Conservation (phyloP, 2,113 vertebrate genomes). For the Coregonus clupeaformis region DNA sequence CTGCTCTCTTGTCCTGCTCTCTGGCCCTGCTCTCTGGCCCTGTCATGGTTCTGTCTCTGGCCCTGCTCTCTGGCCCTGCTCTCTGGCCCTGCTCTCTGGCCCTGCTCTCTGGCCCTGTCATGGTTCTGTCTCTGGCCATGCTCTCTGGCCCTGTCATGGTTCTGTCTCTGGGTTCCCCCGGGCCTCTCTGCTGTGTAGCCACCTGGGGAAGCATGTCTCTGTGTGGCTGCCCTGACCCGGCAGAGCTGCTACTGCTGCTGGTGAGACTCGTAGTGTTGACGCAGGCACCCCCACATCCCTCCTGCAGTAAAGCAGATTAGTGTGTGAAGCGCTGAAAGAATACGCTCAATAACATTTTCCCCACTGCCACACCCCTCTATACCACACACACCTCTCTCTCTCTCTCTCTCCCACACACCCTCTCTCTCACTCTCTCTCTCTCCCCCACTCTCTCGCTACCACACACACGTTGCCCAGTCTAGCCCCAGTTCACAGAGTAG, state of each 20-base stretch:
- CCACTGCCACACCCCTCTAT: conserved; percentile 8
- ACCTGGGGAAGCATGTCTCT: not conserved
- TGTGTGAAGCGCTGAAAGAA: conserved; percentile 26
- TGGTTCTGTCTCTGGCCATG: no score
- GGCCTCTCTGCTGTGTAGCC: not conserved
- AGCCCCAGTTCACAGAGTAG: no score
- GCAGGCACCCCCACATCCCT: not conserved
- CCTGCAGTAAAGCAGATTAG: conserved; percentile 27
- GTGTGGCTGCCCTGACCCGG: not conserved
- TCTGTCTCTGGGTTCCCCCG: not conserved
- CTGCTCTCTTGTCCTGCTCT: not conserved
- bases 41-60: no score
- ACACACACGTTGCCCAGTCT: no score
- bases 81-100: no score
- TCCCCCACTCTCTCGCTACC: no score
- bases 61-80: no score
- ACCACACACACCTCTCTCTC: not conserved
- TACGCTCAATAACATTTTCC: conserved; percentile 29
- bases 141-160: not conserved
- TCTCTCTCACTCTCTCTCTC: no score
- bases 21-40: not conserved
- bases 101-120: no score
- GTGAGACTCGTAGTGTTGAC: conserved; percentile 21
- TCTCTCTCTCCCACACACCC: not conserved
- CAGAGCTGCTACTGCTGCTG: not conserved